Conservation (phyloP, 2,113 vertebrate species). For the Mus pahari region DNA sequence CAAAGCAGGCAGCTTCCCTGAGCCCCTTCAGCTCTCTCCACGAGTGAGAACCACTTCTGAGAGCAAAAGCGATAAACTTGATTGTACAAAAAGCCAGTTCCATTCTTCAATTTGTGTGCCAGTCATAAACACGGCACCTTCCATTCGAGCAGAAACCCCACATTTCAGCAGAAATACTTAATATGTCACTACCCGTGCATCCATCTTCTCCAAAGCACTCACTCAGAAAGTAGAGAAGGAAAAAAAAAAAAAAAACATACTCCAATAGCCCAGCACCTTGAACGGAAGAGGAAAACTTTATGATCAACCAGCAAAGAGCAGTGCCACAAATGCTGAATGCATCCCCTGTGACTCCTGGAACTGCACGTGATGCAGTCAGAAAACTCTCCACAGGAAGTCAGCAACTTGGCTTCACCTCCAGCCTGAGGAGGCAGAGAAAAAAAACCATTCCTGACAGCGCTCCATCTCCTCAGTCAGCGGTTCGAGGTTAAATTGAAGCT, state of each 20-base stretch:
- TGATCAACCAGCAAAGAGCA: slow-evolving; percentile 27
- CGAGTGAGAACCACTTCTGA: background rate
- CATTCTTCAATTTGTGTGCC: slow-evolving; percentile 44
- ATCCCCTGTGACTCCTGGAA: background rate
- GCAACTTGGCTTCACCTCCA: background rate
- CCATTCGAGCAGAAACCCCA: slow-evolving; percentile 51
- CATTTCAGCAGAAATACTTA: slow-evolving; percentile 67
- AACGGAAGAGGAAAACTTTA: slow-evolving; percentile 39
- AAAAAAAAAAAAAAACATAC: slow-evolving; percentile 73
- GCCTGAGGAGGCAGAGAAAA: accelerated
- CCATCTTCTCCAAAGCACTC: slow-evolving; percentile 57
- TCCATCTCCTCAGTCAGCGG: background rate
- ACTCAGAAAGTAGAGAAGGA: background rate
- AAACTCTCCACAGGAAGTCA: background rate
- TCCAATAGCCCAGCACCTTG: background rate
- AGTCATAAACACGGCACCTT: slow-evolving; percentile 48
- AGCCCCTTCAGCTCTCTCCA: background rate
- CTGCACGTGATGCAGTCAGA: too few species aligned
- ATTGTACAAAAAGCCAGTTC: slow-evolving; percentile 18
- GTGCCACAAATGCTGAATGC: background rate
- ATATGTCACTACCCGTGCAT: background rate
- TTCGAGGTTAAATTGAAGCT: background rate
- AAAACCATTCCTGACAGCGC: too few species aligned
- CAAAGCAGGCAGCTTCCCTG: background rate
- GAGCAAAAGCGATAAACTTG: slow-evolving; percentile 16